phyloP scores from a whole-genome alignment of 1,140 invertebrate genomes.

The Melipona quadrifasciata region DNA sequence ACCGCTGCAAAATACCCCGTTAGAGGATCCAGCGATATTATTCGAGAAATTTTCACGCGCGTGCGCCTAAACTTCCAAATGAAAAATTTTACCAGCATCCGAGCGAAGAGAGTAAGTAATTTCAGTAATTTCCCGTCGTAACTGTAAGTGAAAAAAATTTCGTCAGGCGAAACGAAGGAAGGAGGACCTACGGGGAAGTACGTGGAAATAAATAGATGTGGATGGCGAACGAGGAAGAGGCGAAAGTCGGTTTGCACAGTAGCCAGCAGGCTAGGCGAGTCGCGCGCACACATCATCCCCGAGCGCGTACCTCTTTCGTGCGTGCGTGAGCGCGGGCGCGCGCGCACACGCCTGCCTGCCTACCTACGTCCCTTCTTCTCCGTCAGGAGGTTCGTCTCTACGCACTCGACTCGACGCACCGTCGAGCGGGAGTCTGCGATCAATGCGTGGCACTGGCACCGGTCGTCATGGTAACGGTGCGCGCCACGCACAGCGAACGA shows the following conservation, averaged over 20 bases:
- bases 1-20: too few species aligned
- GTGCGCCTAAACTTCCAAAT: too few species aligned
- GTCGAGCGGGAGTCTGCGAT: constrained; percentile 80
- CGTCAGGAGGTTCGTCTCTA: constrained; percentile 55
- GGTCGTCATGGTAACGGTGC: constrained; percentile 78
- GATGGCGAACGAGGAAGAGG: neutral
- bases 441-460: constrained; percentile 79
- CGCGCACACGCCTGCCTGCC: neutral
- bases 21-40: too few species aligned
- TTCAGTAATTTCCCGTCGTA: too few species aligned
- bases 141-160: too few species aligned
- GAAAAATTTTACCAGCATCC: too few species aligned
- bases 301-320: constrained; percentile 25
- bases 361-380: constrained; percentile 43
- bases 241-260: constrained; percentile 26
- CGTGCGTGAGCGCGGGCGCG: constrained; percentile 10
- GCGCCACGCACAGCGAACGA: constrained; percentile 74
- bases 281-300: constrained; percentile 36
- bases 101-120: too few species aligned
- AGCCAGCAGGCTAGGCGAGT: constrained; percentile 10
- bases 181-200: neutral
- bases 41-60: too few species aligned
- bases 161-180: too few species aligned
- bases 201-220: too few species aligned
- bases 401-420: constrained; percentile 66